Evolutionary conservation across 1,140 invertebrate genomes (phyloP).

Genomic region (Tyrophagus putrescentiae): DNA sequence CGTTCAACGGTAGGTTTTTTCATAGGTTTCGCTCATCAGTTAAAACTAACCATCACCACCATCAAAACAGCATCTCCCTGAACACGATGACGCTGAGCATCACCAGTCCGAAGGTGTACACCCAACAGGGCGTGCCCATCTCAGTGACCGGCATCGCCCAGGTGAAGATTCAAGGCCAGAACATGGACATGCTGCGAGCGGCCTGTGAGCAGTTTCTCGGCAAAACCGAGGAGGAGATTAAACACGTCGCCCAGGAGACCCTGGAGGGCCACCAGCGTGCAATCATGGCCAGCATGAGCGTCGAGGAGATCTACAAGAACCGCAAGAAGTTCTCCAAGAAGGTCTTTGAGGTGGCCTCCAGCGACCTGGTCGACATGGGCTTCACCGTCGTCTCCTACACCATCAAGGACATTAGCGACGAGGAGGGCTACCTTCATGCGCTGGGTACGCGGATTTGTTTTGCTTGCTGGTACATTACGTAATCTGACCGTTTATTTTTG

Average conservation of each 20-base stretch:
- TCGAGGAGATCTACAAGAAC: conserved; percentile 98
- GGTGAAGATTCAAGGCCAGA: conserved; percentile 94
- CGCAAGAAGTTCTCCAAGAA: conserved; percentile 96
- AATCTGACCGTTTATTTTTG: not conserved
- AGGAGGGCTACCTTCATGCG: conserved; percentile 90
- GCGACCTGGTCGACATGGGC: conserved; percentile 92
- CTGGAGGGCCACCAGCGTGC: conserved; percentile 92
- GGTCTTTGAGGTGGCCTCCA: conserved; percentile 79
- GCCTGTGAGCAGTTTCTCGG: conserved; percentile 94
- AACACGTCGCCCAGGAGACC: conserved; percentile 82
- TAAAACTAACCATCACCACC: conserved; percentile 9
- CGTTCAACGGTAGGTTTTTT: conserved; percentile 55
- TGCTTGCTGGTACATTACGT: not conserved
- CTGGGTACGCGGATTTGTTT: conserved; percentile 49
- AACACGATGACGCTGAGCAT: conserved; percentile 79
- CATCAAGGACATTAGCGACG: conserved; percentile 89
- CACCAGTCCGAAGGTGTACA: conserved; percentile 58
- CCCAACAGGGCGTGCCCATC: conserved; percentile 87
- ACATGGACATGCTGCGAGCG: conserved; percentile 86
- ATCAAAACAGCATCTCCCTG: conserved; percentile 56
- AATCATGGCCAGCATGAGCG: conserved; percentile 98
- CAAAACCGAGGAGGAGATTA: conserved; percentile 74
- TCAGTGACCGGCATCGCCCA: conserved; percentile 93
- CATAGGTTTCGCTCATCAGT: not conserved
- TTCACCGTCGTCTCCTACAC: conserved; percentile 96